A percentile compares a stretch with the other conserved stretches of the same genome.
phyloP scores from a whole-genome alignment of 2,888 invertebrate species.

The Tetragonisca angustula region DNA sequence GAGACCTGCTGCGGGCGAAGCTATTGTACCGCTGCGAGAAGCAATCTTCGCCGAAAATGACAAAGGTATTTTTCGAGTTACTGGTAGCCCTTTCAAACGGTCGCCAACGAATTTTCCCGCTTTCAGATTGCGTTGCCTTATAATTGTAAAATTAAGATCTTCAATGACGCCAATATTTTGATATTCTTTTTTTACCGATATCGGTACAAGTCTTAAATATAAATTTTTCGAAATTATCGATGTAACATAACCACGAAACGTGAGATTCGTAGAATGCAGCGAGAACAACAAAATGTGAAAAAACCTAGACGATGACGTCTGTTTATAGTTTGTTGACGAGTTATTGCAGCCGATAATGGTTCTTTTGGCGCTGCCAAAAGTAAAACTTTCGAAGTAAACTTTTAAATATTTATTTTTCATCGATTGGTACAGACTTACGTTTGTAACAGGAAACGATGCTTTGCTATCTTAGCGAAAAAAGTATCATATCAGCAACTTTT shows the following conservation, averaged over 20 bases:
- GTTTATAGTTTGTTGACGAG: not conserved
- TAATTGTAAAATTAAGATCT: not conserved
- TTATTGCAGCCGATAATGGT: not conserved
- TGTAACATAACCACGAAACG: not conserved
- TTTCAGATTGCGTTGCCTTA: not conserved
- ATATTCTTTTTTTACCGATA: slow-evolving; percentile 52
- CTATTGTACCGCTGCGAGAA: slow-evolving; percentile 20
- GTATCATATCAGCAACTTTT: slow-evolving; percentile 12
- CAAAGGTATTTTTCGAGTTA: slow-evolving; percentile 39
- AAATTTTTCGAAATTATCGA: not conserved
- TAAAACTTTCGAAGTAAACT: not conserved
- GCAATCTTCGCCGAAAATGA: slow-evolving; percentile 9
- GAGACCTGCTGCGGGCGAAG: slow-evolving; percentile 7
- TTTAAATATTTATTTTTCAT: not conserved
- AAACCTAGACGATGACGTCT: not conserved
- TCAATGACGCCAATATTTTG: not conserved
- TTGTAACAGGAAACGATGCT: slow-evolving; percentile 17
- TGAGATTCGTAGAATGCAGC: not conserved
- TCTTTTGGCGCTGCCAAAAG: not conserved
- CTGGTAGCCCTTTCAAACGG: not conserved
- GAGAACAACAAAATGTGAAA: not conserved
- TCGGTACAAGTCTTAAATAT: slow-evolving; percentile 64
- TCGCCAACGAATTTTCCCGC: slow-evolving; percentile 6
- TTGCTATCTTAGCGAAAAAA: not conserved
- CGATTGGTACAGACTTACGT: not conserved